phyloP scores from a whole-genome alignment of 2,797 vertebrate species.

The Tenualosa ilisha region DNA sequence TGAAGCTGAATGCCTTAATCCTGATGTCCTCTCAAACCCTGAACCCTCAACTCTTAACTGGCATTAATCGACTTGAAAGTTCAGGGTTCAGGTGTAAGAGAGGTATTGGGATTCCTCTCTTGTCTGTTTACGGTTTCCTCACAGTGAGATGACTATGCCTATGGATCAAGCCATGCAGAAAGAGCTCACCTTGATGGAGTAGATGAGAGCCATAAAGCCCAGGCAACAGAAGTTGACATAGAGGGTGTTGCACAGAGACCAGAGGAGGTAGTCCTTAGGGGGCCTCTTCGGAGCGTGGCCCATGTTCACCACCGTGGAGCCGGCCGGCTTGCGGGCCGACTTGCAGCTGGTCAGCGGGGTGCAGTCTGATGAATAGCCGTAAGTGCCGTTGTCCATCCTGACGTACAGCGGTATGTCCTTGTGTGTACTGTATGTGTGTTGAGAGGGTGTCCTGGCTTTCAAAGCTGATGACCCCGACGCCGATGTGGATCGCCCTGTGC shows the following conservation, averaged over 20 bases:
- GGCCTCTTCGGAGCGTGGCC: constrained; percentile 61
- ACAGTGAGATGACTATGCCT: neutral
- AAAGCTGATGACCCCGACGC: neutral
- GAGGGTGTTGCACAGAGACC: constrained; percentile 83
- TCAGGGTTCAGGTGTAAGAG: too few relatives aligned
- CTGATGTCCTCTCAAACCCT: neutral
- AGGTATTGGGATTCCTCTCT: too few relatives aligned
- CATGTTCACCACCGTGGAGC: constrained; percentile 78
- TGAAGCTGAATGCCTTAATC: too few relatives aligned
- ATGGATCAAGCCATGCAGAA: neutral
- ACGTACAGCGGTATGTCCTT: too few relatives aligned
- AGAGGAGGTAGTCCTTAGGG: constrained; percentile 78
- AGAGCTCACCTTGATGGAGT: constrained; percentile 81
- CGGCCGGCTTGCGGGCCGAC: constrained; percentile 65
- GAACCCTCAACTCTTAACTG: neutral
- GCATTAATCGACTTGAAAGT: too few relatives aligned
- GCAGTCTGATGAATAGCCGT: constrained; percentile 79
- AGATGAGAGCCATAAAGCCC: constrained; percentile 81
- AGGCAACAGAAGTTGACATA: constrained; percentile 87
- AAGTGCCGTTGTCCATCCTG: constrained; percentile 79
- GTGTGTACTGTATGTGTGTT: constrained; percentile 9
- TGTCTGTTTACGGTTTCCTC: neutral
- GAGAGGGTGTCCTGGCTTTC: constrained; percentile 26
- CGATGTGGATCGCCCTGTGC: neutral
- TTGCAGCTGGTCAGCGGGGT: constrained; percentile 78